Evolutionary conservation across 2,113 vertebrate species (phyloP).

Genomic region (Pholis gunnellus): DNA sequence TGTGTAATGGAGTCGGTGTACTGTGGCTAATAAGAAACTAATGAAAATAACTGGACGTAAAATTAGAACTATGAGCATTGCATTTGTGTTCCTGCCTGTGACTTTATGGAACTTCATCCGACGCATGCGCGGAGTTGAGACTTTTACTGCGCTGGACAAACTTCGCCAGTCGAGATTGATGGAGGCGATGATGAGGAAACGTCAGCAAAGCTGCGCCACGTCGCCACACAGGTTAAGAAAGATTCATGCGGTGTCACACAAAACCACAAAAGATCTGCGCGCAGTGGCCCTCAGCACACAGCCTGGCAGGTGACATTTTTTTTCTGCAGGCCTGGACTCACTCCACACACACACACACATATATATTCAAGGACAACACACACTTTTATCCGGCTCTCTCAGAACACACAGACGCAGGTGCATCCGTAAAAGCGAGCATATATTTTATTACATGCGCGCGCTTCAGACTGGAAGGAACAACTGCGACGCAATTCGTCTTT

Average conservation of each 20-base stretch:
- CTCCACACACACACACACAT: constrained; percentile 20
- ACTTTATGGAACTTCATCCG: not conserved
- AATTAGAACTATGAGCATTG: not conserved
- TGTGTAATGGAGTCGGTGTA: constrained; percentile 1
- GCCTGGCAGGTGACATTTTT: constrained; percentile 63
- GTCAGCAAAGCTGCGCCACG: constrained; percentile 24
- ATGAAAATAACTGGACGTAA: not conserved
- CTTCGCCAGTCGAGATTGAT: constrained; percentile 52
- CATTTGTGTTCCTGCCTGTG: not conserved
- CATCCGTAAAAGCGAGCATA: not conserved
- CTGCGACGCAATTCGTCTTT: constrained; percentile 30
- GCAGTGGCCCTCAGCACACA: constrained; percentile 25
- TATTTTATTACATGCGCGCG: constrained; percentile 11
- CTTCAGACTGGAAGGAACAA: constrained; percentile 13
- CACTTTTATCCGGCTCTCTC: not conserved
- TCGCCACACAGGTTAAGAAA: constrained; percentile 58
- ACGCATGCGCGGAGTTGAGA: not conserved
- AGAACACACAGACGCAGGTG: constrained; percentile 16
- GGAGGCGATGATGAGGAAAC: constrained; percentile 34
- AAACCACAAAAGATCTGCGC: constrained; percentile 50
- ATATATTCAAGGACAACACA: constrained; percentile 20
- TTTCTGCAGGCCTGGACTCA: constrained; percentile 39
- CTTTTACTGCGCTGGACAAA: not conserved
- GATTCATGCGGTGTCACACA: constrained; percentile 57
- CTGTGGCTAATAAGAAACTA: constrained; percentile 12